These are phyloP conservation scores for Chrysomela aeneicollis DNA, from an alignment of 2,888 invertebrate species.

Conservation along the genomic window DNA sequence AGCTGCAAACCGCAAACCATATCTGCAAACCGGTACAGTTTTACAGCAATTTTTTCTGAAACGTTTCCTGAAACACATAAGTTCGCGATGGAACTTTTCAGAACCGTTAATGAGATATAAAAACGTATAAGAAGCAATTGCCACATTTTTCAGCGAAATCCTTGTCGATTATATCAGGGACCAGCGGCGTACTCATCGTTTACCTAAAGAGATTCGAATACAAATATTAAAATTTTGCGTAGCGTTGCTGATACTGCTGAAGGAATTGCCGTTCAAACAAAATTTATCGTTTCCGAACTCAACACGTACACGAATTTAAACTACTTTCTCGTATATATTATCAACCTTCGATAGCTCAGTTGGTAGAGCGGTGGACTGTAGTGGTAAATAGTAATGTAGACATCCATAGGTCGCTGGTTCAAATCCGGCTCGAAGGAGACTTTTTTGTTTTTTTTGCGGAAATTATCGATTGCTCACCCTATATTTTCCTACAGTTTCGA, in stretches of 20 bases:
- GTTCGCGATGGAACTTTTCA: not conserved
- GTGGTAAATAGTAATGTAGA: constrained; percentile 33
- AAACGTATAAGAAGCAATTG: not conserved
- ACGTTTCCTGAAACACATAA: not conserved
- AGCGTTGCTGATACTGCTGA: no score
- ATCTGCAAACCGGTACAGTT: not conserved
- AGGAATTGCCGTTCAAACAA: no score
- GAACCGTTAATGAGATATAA: not conserved
- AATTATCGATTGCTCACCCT: not conserved
- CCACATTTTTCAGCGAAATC: not conserved
- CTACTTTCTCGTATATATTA: no score
- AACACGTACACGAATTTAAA: no score
- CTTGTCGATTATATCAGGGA: not conserved
- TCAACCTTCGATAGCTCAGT: constrained; percentile 56
- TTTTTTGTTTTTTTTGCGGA: constrained; percentile 5
- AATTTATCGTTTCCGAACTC: no score
- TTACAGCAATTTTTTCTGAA: not conserved
- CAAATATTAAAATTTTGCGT: no score
- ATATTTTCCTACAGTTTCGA: not conserved
- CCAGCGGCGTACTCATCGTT: not conserved
- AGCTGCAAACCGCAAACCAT: no score
- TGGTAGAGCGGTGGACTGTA: constrained; percentile 57
- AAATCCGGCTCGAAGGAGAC: constrained; percentile 55
- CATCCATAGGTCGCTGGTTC: constrained; percentile 67
- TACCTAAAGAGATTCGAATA: no score